Percentiles rank a stretch among this genome's conserved stretches.
phyloP scores from a whole-genome alignment of 2,797 vertebrate genomes.

The Protosalanx chinensis region DNA sequence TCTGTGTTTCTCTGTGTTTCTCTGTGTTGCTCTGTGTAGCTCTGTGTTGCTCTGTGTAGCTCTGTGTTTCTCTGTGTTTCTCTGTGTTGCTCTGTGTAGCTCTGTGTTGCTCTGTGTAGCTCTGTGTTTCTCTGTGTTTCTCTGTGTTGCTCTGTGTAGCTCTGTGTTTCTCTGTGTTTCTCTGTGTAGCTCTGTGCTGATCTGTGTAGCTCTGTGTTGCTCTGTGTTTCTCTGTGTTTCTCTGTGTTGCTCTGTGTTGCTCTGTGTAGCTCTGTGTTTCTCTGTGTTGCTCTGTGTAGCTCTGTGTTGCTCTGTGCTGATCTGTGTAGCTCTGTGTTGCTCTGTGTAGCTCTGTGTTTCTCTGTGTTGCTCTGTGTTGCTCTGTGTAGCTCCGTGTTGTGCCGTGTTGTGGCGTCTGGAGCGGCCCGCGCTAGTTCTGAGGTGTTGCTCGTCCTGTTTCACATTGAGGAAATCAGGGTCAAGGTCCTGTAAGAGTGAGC shows the following conservation, averaged over 20 bases:
- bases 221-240: too few relatives aligned
- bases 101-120: constrained; percentile 33
- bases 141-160: too few relatives aligned
- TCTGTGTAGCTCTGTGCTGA: constrained; percentile 7
- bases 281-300: constrained; percentile 23
- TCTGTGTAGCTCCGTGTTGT: constrained; percentile 38
- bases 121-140: too few relatives aligned
- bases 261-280: constrained; percentile 37
- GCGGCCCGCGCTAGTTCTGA: constrained; percentile 45
- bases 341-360: too few relatives aligned
- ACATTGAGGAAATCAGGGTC: constrained; percentile 77
- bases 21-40: constrained; percentile 37
- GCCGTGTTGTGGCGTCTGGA: constrained; percentile 49
- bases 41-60: constrained; percentile 38
- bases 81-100: constrained; percentile 37
- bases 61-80: constrained; percentile 31
- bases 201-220: constrained; percentile 38
- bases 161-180: too few relatives aligned
- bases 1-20: too few relatives aligned
- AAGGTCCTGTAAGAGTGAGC: constrained; percentile 73
- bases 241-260: constrained; percentile 41
- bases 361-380: constrained; percentile 37
- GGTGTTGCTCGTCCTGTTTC: constrained; percentile 70
- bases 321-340: too few relatives aligned
- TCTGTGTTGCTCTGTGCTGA: constrained; percentile 32